phyloP scores from a whole-genome alignment of 2,797 vertebrate genomes.

The Gila robusta region DNA sequence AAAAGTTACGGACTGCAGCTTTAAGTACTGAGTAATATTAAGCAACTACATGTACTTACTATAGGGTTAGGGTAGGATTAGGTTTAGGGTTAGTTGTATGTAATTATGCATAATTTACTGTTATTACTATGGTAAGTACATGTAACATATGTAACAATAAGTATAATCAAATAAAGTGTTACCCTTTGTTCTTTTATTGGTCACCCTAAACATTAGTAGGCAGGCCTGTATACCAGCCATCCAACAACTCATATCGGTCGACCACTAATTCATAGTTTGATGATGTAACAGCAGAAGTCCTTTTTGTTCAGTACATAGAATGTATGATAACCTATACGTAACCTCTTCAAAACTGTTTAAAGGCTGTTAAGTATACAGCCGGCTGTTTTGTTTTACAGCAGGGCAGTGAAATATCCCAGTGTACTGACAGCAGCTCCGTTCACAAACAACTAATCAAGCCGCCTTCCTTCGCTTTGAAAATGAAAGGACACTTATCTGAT shows the following conservation, averaged over 20 bases:
- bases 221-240: neutral
- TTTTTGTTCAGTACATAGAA: conserved; percentile 1
- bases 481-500: conserved; percentile 45
- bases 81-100: no score
- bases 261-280: neutral
- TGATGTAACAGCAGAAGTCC: neutral
- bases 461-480: conserved; percentile 39
- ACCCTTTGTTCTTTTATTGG: neutral
- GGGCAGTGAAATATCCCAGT: conserved; percentile 15
- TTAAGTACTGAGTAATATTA: no score
- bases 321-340: neutral
- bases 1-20: no score
- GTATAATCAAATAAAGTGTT: no score
- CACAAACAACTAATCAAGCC: conserved; percentile 51
- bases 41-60: no score
- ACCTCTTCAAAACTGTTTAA: conserved; percentile 8
- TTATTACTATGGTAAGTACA: no score
- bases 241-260: neutral
- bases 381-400: conserved; percentile 19
- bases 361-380: conserved; percentile 1
- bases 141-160: no score
- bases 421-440: neutral
- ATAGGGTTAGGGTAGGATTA: no score
- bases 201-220: neutral
- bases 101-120: no score